Base-by-base conservation (phyloP, 2,888 invertebrate species). In the Stenoptilia bipunctidactyla region DNA sequence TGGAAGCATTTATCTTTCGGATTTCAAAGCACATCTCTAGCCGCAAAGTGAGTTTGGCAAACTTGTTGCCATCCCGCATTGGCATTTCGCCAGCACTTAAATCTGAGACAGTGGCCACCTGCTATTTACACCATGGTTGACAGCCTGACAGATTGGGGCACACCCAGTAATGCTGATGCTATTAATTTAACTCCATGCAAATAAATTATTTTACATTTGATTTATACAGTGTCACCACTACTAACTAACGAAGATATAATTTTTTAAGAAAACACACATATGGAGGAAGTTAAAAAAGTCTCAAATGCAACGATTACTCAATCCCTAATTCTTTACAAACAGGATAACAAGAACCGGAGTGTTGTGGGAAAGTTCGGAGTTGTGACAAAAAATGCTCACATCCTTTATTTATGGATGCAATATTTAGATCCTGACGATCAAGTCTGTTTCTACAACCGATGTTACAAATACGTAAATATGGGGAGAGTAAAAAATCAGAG, bases 211-310 rank as follows among this genome's bases (percentile, higher is more conserved):
- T 5, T 20, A 20, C 20, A 8, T 8, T 20, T 20, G 20, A 20
- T 20, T 20, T 5, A 20, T 20, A 5, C 20, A 20, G 20, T 20
- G 20, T 20, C 20, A 20, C 30, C n/a, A n/a, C 4, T 3, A 30
- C 30, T 4, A 30, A 30, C 30, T 30, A 30, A 30, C 30, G 30
- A 30, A 30, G 30, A 30, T n/a, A 30, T 30, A 4, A 30, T 8
- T 30, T 30, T 30, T 4, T 30, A 47, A 30, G n/a, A 12, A 59
- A 50, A 30, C 4, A 30, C 12, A 54, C 55, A 61, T 61, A 55
- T 48, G 51, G 45, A 62, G 64, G 63, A 69, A 66, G 67, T 64
- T 56, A 61, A 70, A 74, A 66, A 71, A 67, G 55, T 44, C 51
- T 61, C 77, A 76, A 66, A 67, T 75, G 73, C 56, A 50, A 49